Evolutionary conservation across 2,113 vertebrate species (phyloP), one percentile per base, ranked within the genome.

Genomic region (Charadrius vociferus): DNA sequence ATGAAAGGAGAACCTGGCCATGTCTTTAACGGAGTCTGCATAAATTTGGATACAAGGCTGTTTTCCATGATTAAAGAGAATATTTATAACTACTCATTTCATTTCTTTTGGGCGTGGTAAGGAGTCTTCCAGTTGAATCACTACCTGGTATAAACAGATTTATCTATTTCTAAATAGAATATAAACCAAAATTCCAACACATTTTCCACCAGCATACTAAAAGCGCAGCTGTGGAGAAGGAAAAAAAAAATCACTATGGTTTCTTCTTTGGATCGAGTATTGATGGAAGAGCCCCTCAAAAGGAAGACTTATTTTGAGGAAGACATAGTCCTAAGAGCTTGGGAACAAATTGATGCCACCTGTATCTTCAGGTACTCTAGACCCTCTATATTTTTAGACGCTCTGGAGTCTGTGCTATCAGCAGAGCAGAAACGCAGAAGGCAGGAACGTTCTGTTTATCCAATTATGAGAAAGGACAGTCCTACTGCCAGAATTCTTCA

Each of bases 31-130:
- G n/a, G 84, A 96, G 83, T 86, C 87, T 95, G 93, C 84, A 95
- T 96, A 95, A 87, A 97, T 97, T 96, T 97, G 94, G 71, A 83
- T 96, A 88, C 30, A 63, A 72, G 84, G 59, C 5, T 90, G 62
- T 95, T 97, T 95, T 96, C 87, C 53, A 74, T 96, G 91, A 97
- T 97, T 95, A 97, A 97, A 96, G 96, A 86, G 89, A 93, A 86
- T 94, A 96, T 96, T 94, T 47, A 39, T 85, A 96, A 91, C 77
- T 70, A 94, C 67, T 78, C 71, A 49, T 94, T 94, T 95, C 7
- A 62, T 96, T 94, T 92, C 19, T 86, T 93, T 82, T 63, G 93
- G 95, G 91, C 88, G 91, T 96, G 96, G 91, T 81, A 77, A 93
- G 73, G 34, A 95, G 71, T 52, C 55, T 96, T 93, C 32, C 81